Conservation (phyloP, 2,797 vertebrate species). For the Hydrolagus colliei region DNA sequence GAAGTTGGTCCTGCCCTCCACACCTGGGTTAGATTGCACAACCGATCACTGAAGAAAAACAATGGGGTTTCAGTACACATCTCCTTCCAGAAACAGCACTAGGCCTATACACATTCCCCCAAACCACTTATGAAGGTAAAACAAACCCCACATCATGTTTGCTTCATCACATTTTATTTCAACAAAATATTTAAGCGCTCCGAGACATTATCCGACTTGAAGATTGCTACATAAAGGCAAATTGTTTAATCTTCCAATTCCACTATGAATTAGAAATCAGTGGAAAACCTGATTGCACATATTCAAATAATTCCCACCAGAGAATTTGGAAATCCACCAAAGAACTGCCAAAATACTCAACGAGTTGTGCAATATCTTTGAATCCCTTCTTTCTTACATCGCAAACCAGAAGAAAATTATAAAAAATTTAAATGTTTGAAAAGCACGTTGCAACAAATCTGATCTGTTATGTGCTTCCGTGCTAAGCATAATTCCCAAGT, state of each 20-base stretch:
- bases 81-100: background rate
- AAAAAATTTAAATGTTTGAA: background rate
- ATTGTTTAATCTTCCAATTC: background rate
- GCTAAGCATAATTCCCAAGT: background rate
- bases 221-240: no score
- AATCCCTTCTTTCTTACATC: background rate
- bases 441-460: background rate
- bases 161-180: background rate
- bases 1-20: background rate
- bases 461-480: background rate
- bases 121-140: background rate
- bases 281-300: background rate
- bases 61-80: background rate
- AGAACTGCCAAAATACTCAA: background rate
- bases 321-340: background rate
- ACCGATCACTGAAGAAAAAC: slow-evolving; percentile 12
- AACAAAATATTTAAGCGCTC: no score
- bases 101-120: background rate
- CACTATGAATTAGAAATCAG: background rate
- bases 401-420: background rate
- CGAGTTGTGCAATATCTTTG: background rate
- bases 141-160: background rate
- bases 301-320: background rate
- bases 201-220: no score
- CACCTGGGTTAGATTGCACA: slow-evolving; percentile 22